Base-by-base conservation (phyloP, 2,797 vertebrate genomes). In the Enteromius argenteus region DNA sequence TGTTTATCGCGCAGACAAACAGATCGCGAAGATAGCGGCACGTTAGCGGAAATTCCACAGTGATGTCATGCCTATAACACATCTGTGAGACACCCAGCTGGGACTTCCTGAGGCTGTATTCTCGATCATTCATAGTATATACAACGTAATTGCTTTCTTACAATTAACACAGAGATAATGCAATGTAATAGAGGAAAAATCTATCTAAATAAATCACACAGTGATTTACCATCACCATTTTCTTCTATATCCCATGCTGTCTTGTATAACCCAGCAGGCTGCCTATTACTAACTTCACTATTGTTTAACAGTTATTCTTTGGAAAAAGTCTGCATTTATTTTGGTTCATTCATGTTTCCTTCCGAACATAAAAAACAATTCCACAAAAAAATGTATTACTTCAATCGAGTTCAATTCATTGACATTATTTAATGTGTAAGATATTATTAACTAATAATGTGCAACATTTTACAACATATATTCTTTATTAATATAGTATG, bases 71-170 rank as follows among this genome's bases (percentile, higher is more conserved):
- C 62, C 39, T 86, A 39, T 39, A 67, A 49, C 4, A 64, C 73
- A 81, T 66, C 3, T 62, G 51, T 74, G 49, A 53, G 75, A 89
- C 90, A 76, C 79, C 87, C 84, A 85, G 79, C 79, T 56, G 89
- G 85, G 87, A 89, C 79, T 86, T 89, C 85, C 86, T 83, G 71
- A 81, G 58, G 17, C 51, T 44, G 37, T 15, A 58, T 27, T 64
- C 32, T 37, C 6, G 1, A 7, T 10, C 51, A 71, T 71, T 79
- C 27, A 53, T 49, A 17, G 90, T 89, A 89, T 82, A 27, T 86
- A 90, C 64, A 17, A 23, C 27, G 1, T 21, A 66, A 46, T 19
- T 17, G 42, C n/a, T 78, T 78, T 79, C 39, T 62, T 64, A 27
- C 7, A 58, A 39, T 27, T 21, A 58, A 17, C 14, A 19, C 2